phyloP scores from a whole-genome alignment of 1,140 invertebrate genomes.

The Cryptotermes secundus region DNA sequence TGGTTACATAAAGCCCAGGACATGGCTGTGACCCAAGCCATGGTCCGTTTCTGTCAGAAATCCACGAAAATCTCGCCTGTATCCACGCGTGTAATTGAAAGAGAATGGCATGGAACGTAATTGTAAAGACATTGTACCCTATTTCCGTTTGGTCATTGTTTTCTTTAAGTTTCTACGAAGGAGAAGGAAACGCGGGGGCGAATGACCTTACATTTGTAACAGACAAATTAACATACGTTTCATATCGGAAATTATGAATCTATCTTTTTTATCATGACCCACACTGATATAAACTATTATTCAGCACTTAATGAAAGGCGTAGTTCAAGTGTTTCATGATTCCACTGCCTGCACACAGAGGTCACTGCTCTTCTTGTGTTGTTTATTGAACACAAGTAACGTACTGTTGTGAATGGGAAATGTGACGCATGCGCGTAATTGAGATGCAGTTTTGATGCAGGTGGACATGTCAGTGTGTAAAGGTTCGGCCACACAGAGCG shows the following conservation, averaged over 20 bases:
- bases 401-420: neutral
- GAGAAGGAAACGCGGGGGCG: neutral
- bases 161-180: neutral
- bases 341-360: neutral
- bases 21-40: no score
- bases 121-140: neutral
- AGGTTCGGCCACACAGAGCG: no score
- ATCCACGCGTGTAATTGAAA: neutral
- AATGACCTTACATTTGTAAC: neutral
- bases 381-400: neutral
- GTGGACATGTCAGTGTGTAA: no score
- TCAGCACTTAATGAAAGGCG: neutral
- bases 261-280: neutral
- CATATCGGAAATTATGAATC: neutral
- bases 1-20: no score
- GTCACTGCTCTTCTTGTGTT: neutral
- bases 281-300: neutral
- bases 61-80: no score
- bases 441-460: no score
- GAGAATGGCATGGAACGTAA: neutral
- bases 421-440: neutral
- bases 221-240: no score
- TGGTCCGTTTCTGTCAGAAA: no score
- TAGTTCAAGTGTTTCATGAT: neutral
- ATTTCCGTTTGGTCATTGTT: neutral